Base-by-base conservation (phyloP, 1,140 invertebrate genomes). In the Apis dorsata region DNA sequence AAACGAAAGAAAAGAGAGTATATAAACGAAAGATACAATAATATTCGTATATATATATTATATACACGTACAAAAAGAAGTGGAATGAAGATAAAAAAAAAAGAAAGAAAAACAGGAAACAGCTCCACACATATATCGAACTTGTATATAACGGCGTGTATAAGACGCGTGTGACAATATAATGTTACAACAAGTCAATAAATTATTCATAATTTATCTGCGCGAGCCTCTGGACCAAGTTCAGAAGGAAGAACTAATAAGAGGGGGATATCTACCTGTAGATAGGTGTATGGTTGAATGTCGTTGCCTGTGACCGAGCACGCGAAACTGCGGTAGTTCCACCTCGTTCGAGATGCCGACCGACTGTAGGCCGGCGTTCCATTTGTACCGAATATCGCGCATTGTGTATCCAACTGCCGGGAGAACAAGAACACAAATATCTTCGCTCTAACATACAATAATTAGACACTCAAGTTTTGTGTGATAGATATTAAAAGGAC, bases 381-480 rank as follows among this genome's bases (percentile, higher is more conserved):
- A 99, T 95, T 97, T 98, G 96, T 99, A 99, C 94, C 97, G 96
- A 95, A 99, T 99, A 96, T 99, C 98, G 95, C 97, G 97, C 96
- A 98, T 98, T 95, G 97, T 98, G 96, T 99, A 99, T 95, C 98
- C 98, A 97, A 98, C 98, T 95, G 94, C 94, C 95, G 95, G 93
- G 94, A 95, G 94, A 95, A 95, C 94, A 95, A 95, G 93, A 95
- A 95, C 93, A 95, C 94, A 95, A 94, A 95, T 95, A 95, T 94
- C 93, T 92, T 94, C 92, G 94, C 94, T 93, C 93, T 94, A 94
- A 92, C 92, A 92, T 92, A 93, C 89, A 91, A 83, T 91, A 92
- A 90, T 91, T 90, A 90, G 83, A 88, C 86, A 88, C 84, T 83
- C 63, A 87, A 77, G 82, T 88, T 76, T 76, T 88, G 79, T 88